phyloP scores from a whole-genome alignment of 2,888 invertebrate species.

The Cerastis rubricosa region DNA sequence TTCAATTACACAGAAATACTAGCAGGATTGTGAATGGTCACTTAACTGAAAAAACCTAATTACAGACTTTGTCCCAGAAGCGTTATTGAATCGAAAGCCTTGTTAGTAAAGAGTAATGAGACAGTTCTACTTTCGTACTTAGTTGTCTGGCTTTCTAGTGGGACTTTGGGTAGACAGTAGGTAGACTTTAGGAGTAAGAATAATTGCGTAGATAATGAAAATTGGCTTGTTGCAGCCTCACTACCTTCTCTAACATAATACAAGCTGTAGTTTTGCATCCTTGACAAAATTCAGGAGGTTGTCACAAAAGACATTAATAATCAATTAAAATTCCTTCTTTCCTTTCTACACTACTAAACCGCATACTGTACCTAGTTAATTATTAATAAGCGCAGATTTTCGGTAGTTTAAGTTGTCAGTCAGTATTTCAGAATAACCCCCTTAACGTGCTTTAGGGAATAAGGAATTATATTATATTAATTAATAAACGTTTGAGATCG shows the following conservation, averaged over 20 bases:
- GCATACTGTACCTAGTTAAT: no score
- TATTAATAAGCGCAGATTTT: no score
- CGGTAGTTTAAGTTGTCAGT: no score
- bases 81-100: slow-evolving; percentile 46
- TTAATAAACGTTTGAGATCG: no score
- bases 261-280: no score
- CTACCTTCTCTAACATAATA: neutral
- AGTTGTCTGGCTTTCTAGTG: neutral
- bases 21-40: slow-evolving; percentile 20
- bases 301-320: no score
- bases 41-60: slow-evolving; percentile 46
- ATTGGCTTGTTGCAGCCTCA: neutral
- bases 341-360: no score
- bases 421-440: no score
- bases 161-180: neutral
- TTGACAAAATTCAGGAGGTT: no score
- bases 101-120: slow-evolving; percentile 33
- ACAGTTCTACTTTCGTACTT: neutral
- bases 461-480: no score
- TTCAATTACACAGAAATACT: slow-evolving; percentile 39
- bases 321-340: no score
- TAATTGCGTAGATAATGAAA: neutral
- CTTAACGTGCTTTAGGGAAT: no score
- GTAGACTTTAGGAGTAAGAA: neutral
- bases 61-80: slow-evolving; percentile 16